Evolutionary conservation across 2,113 vertebrate species (phyloP).

Genomic region (Mellivora capensis): DNA sequence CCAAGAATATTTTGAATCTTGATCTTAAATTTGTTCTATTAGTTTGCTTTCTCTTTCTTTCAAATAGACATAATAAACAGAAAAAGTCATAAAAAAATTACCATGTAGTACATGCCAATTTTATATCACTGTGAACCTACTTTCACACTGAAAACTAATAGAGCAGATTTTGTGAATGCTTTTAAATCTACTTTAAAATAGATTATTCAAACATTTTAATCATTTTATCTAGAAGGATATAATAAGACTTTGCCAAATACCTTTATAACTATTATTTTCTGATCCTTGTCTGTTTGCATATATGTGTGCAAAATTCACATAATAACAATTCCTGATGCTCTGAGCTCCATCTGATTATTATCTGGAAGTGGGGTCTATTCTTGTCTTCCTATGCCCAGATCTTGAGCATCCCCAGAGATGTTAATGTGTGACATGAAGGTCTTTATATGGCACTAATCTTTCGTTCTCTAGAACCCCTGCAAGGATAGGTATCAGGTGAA

Average conservation of each 20-base stretch:
- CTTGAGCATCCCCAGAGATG: background rate
- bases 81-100: background rate
- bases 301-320: background rate
- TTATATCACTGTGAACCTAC: background rate
- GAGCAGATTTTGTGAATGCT: background rate
- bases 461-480: background rate
- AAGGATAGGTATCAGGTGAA: background rate
- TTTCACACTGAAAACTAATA: background rate
- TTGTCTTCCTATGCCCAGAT: background rate
- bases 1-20: constrained; percentile 5
- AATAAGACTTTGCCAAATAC: background rate
- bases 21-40: background rate
- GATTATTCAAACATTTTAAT: background rate
- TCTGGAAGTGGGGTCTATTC: background rate
- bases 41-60: background rate
- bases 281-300: background rate
- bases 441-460: background rate
- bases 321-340: background rate
- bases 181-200: background rate
- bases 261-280: background rate
- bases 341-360: background rate
- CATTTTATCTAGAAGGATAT: background rate
- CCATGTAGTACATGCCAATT: background rate
- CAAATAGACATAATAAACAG: background rate
- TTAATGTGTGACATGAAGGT: background rate